A percentile compares a stretch with the other conserved stretches of the same genome.
Evolutionary conservation across 2,888 invertebrate species (phyloP).

Genomic region (Hypselothyrea guttata): DNA sequence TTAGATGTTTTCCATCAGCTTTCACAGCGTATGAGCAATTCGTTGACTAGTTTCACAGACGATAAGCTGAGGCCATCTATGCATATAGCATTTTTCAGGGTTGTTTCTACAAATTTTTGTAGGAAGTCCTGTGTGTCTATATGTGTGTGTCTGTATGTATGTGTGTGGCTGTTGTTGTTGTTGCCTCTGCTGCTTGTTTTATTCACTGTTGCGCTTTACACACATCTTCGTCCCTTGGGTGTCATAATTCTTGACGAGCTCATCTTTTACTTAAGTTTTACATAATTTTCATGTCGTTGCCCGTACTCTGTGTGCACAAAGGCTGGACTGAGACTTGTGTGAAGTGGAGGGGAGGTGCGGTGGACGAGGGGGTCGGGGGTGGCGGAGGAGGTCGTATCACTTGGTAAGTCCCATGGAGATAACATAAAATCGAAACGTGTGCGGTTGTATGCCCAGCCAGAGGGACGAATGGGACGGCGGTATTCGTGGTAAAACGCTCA

Average conservation of each 20-base stretch:
- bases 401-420: slow-evolving; percentile 72
- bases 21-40: slow-evolving; percentile 21
- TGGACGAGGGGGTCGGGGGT: slow-evolving; percentile 13
- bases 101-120: slow-evolving; percentile 29
- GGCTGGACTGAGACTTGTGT: not conserved
- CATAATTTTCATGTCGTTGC: slow-evolving; percentile 81
- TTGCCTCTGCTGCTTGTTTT: slow-evolving; percentile 47
- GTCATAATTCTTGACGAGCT: slow-evolving; percentile 83
- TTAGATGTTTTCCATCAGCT: not conserved
- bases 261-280: slow-evolving; percentile 83
- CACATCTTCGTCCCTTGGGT: slow-evolving; percentile 79
- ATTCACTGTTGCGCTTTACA: slow-evolving; percentile 62
- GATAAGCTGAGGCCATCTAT: slow-evolving; percentile 5
- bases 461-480: not conserved
- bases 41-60: not conserved
- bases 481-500: slow-evolving; percentile 73
- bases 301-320: slow-evolving; percentile 21
- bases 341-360: slow-evolving; percentile 6
- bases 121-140: slow-evolving; percentile 21
- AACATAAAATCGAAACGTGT: slow-evolving; percentile 70
- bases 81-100: slow-evolving; percentile 33
- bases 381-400: slow-evolving; percentile 38
- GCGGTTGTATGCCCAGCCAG: slow-evolving; percentile 21
- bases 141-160: slow-evolving; percentile 29
- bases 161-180: slow-evolving; percentile 13